Evolutionary conservation across 2,888 invertebrate species (phyloP).

Genomic region (Spodoptera littoralis): DNA sequence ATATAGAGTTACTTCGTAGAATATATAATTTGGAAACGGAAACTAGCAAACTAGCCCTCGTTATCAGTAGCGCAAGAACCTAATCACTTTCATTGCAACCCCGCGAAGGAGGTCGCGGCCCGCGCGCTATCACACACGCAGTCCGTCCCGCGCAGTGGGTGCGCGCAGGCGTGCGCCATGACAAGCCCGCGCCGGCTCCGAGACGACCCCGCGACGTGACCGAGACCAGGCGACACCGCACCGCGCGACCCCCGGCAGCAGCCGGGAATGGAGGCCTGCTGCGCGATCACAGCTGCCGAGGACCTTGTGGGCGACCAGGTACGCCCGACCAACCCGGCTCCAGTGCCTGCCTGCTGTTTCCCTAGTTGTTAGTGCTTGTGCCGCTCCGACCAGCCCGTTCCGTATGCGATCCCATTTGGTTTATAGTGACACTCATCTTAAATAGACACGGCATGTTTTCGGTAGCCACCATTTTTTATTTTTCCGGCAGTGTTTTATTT

Average conservation of each 20-base stretch:
- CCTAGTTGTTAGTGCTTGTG: constrained; percentile 56
- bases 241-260: constrained; percentile 70
- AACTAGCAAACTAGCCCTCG: constrained; percentile 72
- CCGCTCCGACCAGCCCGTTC: constrained; percentile 46
- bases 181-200: constrained; percentile 57
- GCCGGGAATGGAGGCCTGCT: constrained; percentile 87
- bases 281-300: constrained; percentile 83
- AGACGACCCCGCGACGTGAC: constrained; percentile 64
- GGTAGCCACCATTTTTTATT: constrained; percentile 6
- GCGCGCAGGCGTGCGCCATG: constrained; percentile 75
- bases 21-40: constrained; percentile 61
- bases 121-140: constrained; percentile 75
- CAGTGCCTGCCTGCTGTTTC: constrained; percentile 45
- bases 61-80: constrained; percentile 84
- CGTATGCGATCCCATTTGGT: constrained; percentile 64
- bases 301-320: constrained; percentile 88
- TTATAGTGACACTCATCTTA: constrained; percentile 59
- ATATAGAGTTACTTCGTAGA: constrained; percentile 49
- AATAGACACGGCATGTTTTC: constrained; percentile 28
- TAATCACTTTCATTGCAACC: constrained; percentile 87
- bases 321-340: constrained; percentile 55
- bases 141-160: constrained; percentile 73
- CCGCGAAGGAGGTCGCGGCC: constrained; percentile 79
- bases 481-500: not conserved
- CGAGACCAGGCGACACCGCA: constrained; percentile 56